Base-by-base conservation (phyloP, 2,888 invertebrate species). In the Steinernema scapterisci region DNA sequence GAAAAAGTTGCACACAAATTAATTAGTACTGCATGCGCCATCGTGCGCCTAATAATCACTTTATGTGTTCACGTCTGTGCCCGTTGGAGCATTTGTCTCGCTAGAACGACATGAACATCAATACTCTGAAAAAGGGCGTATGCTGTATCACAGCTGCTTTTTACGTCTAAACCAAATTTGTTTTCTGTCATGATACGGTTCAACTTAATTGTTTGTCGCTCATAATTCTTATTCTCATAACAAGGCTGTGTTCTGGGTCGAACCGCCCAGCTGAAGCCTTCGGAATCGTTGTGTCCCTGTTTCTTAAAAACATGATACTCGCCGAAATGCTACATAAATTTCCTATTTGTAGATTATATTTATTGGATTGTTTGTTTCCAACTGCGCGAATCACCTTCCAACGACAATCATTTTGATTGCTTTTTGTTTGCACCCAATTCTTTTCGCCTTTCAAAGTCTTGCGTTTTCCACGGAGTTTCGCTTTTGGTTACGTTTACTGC, bases 121-220 rank as follows among this genome's bases (percentile, higher is more conserved):
- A n/a, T n/a, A n/a, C n/a, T n/a, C n/a, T n/a, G n/a, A n/a, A n/a
- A n/a, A n/a, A 38, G 9, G 9, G 9, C 38, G 38, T 38, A 38
- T n/a, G 11, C 27, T 13, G 6, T 63, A 63, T 63, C 63, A 25
- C 63, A 63, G 63, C 38, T 63, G 63, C 27, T 31, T 63, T 63
- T 63, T 31, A 6, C 27, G 63, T 27, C 13, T 63, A 31, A 11
- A 16, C 31, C 23, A 63, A 63, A 63, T 63, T 63, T 63, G 25
- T 63, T 63, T 31, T 27, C 63, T 9, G 13, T 13, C 25, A 27
- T 16, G 16, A 2, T 9, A 16, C 7, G 63, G 63, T 11, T 31
- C 23, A 63, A 63, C 27, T 63, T 63, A 63, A 63, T 63, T 27
- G 63, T 11, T 31, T 27, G 63, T 63, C 63, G 63, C 63, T 13